These are phyloP conservation scores for Saccostrea cuccullata DNA, from an alignment of 1,140 invertebrate species.

Conservation along the genomic window DNA sequence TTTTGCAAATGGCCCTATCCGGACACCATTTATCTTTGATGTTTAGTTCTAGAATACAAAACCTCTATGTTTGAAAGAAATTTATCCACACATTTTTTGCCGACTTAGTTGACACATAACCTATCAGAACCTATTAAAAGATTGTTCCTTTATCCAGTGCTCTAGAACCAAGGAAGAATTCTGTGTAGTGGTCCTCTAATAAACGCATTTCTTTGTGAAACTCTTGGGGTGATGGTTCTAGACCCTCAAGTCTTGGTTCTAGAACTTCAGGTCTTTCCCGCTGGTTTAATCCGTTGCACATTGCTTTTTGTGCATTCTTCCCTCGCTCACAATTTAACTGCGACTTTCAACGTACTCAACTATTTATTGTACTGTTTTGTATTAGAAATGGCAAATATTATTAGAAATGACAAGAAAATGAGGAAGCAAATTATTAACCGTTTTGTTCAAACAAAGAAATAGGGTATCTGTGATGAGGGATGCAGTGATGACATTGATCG, in stretches of 20 bases:
- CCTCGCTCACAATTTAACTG: conserved; percentile 42
- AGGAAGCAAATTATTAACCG: neutral
- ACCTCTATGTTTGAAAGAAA: too few species aligned
- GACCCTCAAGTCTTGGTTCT: too few species aligned
- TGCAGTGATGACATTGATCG: neutral
- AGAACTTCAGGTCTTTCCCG: neutral
- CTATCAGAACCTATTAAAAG: too few species aligned
- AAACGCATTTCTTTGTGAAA: neutral
- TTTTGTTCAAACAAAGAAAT: neutral
- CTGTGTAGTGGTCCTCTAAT: too few species aligned
- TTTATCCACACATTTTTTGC: too few species aligned
- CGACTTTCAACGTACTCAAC: conserved; percentile 47
- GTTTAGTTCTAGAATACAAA: too few species aligned
- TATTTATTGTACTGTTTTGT: conserved; percentile 10
- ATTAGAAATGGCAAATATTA: conserved; percentile 29
- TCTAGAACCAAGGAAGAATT: conserved; percentile 35
- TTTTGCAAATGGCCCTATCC: too few species aligned
- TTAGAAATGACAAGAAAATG: neutral
- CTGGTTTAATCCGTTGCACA: conserved; percentile 18
- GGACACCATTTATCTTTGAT: too few species aligned
- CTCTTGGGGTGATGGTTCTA: neutral
- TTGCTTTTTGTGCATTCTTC: conserved; percentile 49
- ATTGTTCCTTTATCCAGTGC: conserved; percentile 52
- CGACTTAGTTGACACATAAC: too few species aligned
- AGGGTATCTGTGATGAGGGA: neutral